Conservation (phyloP, 2,888 invertebrate genomes). For the Chrysopilus asiliformis region DNA sequence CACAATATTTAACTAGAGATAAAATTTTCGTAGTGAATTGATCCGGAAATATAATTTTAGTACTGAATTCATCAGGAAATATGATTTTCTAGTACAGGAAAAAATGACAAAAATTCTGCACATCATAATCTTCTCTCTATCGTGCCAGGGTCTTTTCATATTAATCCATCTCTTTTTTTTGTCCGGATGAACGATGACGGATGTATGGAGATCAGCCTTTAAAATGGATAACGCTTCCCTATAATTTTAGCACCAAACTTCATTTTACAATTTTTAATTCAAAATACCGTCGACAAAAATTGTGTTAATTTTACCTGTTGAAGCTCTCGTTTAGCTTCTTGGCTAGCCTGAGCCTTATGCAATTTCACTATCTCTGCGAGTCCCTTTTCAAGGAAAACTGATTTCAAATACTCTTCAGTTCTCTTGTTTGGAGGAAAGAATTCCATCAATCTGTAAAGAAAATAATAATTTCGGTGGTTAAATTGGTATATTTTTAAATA, state of each 20-base stretch:
- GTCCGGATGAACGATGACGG: no score
- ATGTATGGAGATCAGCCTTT: no score
- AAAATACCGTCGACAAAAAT: background rate
- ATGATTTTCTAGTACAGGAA: no score
- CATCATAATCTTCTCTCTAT: no score
- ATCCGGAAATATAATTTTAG: no score
- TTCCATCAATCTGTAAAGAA: slow-evolving; percentile 59
- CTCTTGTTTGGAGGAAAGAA: slow-evolving; percentile 91
- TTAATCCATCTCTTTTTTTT: no score
- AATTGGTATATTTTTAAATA: background rate
- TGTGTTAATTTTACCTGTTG: slow-evolving; percentile 40
- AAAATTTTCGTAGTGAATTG: no score
- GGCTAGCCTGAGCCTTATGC: slow-evolving; percentile 72
- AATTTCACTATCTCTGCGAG: slow-evolving; percentile 67
- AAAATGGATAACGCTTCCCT: no score
- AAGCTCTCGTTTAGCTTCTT: slow-evolving; percentile 68
- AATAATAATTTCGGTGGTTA: background rate
- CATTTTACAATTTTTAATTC: background rate
- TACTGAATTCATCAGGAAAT: no score
- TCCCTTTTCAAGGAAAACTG: slow-evolving; percentile 66
- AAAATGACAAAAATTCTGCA: no score
- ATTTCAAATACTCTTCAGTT: slow-evolving; percentile 74
- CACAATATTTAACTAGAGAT: no score
- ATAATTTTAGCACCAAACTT: background rate
- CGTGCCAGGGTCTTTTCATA: no score